phyloP scores from a whole-genome alignment of 2,113 vertebrate genomes.

The Oncorhynchus masou region DNA sequence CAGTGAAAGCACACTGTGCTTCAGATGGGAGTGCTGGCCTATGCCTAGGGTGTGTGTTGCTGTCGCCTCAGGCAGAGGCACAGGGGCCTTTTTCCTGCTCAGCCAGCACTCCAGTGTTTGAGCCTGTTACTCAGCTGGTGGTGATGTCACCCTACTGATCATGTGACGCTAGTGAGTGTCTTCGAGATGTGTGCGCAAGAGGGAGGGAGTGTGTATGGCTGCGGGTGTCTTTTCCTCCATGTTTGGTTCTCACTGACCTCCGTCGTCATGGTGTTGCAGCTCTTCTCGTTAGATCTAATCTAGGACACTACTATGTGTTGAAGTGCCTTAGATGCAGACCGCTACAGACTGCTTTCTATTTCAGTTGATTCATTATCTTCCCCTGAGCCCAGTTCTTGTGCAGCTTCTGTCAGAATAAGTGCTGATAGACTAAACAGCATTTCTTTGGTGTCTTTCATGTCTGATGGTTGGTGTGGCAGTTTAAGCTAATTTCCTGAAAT shows the following conservation, averaged over 20 bases:
- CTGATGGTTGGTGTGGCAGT: too few relatives aligned
- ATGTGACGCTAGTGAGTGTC: slow-evolving; percentile 27
- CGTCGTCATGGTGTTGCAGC: neutral
- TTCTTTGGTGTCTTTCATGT: neutral
- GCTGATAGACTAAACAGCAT: neutral
- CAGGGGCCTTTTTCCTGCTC: neutral
- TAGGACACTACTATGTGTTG: neutral
- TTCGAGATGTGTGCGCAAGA: slow-evolving; percentile 7
- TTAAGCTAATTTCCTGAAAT: too few relatives aligned
- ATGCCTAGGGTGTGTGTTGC: slow-evolving; percentile 35
- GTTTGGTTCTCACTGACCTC: slow-evolving; percentile 54
- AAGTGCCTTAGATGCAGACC: neutral
- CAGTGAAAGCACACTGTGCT: slow-evolving; percentile 16
- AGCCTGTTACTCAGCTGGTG: slow-evolving; percentile 23
- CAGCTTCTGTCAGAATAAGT: neutral
- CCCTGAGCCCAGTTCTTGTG: neutral
- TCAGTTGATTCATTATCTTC: neutral
- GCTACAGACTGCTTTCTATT: neutral
- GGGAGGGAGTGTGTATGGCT: neutral
- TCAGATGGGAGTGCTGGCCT: neutral
- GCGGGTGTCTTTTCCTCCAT: slow-evolving; percentile 49
- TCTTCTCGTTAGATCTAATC: neutral
- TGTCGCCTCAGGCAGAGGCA: neutral
- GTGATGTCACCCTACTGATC: slow-evolving; percentile 46
- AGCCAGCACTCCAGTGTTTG: slow-evolving; percentile 13